Percentiles rank a stretch among this genome's conserved stretches.
These are phyloP conservation scores for Mycogona germanica DNA, from an alignment of 2,888 invertebrate genomes.

Conservation along the genomic window DNA sequence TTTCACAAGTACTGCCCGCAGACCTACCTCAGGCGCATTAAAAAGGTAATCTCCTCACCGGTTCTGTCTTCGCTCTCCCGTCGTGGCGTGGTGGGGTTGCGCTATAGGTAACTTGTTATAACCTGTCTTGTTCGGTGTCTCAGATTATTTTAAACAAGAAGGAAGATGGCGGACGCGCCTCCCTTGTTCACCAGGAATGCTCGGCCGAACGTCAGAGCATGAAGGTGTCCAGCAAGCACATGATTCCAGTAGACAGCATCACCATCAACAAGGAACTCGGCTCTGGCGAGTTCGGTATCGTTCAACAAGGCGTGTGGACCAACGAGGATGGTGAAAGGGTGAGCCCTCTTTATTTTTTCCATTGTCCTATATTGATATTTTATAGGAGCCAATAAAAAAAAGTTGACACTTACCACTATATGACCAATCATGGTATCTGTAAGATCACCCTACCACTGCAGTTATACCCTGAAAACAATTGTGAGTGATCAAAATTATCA, in stretches of 20 bases:
- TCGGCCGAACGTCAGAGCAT: constrained; percentile 27
- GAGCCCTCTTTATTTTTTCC: constrained; percentile 24
- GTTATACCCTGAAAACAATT: too few species aligned
- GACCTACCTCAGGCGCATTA: constrained; percentile 82
- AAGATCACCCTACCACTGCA: too few species aligned
- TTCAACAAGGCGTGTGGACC: constrained; percentile 95
- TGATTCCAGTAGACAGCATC: constrained; percentile 79
- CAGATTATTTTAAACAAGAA: constrained; percentile 49
- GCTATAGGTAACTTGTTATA: background rate
- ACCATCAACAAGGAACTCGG: constrained; percentile 90
- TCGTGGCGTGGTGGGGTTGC: too few species aligned
- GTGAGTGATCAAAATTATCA: background rate
- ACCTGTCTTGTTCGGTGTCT: constrained; percentile 16
- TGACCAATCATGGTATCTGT: too few species aligned
- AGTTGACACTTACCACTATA: background rate
- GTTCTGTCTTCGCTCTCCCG: background rate
- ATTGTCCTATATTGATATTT: constrained; percentile 5
- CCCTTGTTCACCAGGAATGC: constrained; percentile 22
- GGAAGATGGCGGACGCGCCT: constrained; percentile 31
- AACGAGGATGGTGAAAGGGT: constrained; percentile 79
- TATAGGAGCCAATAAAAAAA: background rate
- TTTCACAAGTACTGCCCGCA: constrained; percentile 90
- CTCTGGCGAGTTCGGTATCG: constrained; percentile 94
- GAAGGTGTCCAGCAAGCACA: constrained; percentile 66
- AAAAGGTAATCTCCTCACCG: constrained; percentile 43